phyloP scores from a whole-genome alignment of 2,888 invertebrate genomes.

The Drosophila helvetica region DNA sequence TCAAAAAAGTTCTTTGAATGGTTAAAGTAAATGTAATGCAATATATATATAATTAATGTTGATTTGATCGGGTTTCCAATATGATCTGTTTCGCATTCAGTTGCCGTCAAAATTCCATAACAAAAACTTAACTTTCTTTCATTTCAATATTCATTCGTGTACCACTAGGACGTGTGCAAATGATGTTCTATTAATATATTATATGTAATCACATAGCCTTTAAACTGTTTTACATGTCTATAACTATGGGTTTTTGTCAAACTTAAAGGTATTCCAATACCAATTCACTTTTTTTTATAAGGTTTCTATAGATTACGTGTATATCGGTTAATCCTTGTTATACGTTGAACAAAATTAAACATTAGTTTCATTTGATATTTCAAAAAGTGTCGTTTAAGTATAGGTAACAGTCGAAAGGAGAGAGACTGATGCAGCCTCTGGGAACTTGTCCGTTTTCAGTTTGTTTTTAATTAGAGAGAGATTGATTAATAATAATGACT shows the following conservation, averaged over 20 bases:
- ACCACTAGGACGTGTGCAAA: neutral
- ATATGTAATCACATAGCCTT: conserved; percentile 1
- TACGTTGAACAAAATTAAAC: neutral
- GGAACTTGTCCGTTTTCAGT: conserved; percentile 27
- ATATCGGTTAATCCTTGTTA: neutral
- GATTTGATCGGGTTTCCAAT: neutral
- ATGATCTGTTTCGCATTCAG: neutral
- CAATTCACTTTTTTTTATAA: neutral
- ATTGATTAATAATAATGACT: conserved; percentile 21
- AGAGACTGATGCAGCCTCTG: conserved; percentile 37
- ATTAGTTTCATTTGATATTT: conserved; percentile 21
- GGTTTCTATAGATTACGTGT: neutral
- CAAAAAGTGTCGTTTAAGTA: neutral
- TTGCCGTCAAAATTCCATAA: neutral
- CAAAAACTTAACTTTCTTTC: neutral
- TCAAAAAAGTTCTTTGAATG: too few relatives aligned
- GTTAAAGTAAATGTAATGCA: neutral
- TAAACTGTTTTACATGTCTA: neutral
- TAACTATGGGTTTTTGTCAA: neutral
- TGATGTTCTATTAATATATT: neutral
- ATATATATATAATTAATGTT: neutral
- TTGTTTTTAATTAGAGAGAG: neutral
- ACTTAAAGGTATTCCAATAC: neutral
- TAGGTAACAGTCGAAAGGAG: neutral
- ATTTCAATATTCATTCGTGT: neutral